A percentile compares a stretch with the other conserved stretches of the same genome.
These are phyloP conservation scores for Amniataba percoides DNA, from an alignment of 2,797 vertebrate species.

Conservation along the genomic window DNA sequence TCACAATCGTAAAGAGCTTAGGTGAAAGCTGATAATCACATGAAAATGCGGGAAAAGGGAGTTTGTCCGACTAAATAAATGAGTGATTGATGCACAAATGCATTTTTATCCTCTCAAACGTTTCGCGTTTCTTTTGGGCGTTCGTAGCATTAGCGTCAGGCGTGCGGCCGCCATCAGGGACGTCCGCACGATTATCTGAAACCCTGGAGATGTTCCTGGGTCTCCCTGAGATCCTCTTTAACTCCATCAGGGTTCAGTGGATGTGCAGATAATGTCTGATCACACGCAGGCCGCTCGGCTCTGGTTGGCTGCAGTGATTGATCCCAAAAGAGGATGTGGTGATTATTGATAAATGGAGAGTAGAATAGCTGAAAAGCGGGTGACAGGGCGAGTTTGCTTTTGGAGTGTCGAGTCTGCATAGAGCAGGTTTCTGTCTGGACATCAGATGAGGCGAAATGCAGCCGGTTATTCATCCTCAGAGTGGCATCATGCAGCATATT, in stretches of 20 bases:
- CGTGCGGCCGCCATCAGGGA: conserved; percentile 31
- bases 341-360: conserved; percentile 21
- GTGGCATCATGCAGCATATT: conserved; percentile 51
- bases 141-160: conserved; percentile 33
- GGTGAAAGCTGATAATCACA: conserved; percentile 67
- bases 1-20: conserved; percentile 73
- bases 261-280: conserved; percentile 53
- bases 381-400: neutral
- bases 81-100: conserved; percentile 20
- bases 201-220: conserved; percentile 60
- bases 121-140: conserved; percentile 26
- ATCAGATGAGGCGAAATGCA: conserved; percentile 49
- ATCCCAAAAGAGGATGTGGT: conserved; percentile 16
- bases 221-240: conserved; percentile 66
- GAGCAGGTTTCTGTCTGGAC: conserved; percentile 4
- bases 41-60: conserved; percentile 49
- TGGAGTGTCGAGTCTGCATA: neutral
- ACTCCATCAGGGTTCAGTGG: conserved; percentile 40
- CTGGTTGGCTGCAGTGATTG: neutral
- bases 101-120: conserved; percentile 54
- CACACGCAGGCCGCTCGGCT: conserved; percentile 35
- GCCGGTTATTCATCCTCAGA: conserved; percentile 56
- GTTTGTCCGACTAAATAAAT: conserved; percentile 64
- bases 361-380: neutral
- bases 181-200: conserved; percentile 57